These are phyloP conservation scores for Metallyticus violacea DNA, from an alignment of 2,888 invertebrate species.

Conservation along the genomic window DNA sequence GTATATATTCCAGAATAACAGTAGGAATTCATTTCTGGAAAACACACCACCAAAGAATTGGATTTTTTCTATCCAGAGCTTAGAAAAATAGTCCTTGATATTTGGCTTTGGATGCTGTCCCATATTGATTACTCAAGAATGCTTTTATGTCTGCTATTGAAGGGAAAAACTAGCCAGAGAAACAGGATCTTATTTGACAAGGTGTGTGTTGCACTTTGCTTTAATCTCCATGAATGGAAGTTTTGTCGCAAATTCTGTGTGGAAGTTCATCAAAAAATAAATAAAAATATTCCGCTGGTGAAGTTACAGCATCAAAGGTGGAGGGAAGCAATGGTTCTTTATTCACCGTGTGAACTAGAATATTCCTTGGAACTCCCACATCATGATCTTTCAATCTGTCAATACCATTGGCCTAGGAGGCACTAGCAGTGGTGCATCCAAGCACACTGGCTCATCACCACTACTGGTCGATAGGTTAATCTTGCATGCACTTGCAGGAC, in stretches of 20 bases:
- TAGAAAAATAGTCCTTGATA: no score
- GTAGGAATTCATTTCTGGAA: background rate
- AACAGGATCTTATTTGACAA: background rate
- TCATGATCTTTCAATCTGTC: no score
- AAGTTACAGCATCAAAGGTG: background rate
- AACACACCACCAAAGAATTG: background rate
- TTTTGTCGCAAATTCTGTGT: no score
- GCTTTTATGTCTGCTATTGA: background rate
- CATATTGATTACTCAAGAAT: no score
- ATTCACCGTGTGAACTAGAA: background rate
- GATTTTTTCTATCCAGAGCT: background rate
- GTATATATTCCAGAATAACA: background rate
- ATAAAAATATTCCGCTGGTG: no score
- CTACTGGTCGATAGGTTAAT: background rate
- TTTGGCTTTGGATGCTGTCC: no score
- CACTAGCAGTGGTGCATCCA: no score
- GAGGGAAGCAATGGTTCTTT: background rate
- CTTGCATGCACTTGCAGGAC: background rate
- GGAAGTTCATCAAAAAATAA: no score
- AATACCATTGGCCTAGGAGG: no score
- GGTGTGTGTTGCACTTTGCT: no score
- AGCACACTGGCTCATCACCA: no score
- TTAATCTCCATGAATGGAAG: no score
- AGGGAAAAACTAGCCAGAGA: background rate
- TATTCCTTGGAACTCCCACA: background rate